Percentiles rank a stretch among this genome's conserved stretches.
phyloP scores from a whole-genome alignment of 92 coral and sea anemone species.

The Parazoanthus darwini region DNA sequence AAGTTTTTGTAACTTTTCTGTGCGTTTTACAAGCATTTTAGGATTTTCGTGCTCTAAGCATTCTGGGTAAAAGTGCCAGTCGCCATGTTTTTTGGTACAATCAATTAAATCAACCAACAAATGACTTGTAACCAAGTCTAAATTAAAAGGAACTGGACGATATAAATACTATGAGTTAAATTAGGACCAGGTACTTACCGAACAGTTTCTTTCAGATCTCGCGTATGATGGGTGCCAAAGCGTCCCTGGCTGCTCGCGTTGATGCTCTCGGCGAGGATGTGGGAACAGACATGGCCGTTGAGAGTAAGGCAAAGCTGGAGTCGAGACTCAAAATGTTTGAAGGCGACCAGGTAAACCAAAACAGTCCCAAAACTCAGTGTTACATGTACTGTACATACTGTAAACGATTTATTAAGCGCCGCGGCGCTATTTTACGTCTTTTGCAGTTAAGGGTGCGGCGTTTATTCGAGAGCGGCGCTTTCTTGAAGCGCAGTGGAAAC shows the following conservation, averaged over 20 bases:
- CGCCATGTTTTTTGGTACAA: too few species aligned
- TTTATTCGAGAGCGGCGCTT: too few species aligned
- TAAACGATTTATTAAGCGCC: constrained; percentile 16
- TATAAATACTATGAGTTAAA: neutral
- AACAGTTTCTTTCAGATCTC: constrained; percentile 64
- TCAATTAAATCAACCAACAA: neutral
- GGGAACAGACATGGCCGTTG: constrained; percentile 83
- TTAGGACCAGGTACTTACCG: neutral
- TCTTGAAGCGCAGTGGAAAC: too few species aligned
- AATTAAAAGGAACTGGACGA: too few species aligned
- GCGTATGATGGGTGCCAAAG: constrained; percentile 97
- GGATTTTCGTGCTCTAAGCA: too few species aligned
- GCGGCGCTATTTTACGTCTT: constrained; percentile 9
- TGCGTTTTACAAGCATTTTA: too few species aligned
- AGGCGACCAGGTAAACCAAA: constrained; percentile 77
- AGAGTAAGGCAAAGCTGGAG: constrained; percentile 85
- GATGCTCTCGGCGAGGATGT: constrained; percentile 98
- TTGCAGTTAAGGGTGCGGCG: too few species aligned
- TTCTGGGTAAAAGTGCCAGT: too few species aligned
- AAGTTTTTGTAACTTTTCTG: too few species aligned
- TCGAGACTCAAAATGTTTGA: constrained; percentile 87
- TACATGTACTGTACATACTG: neutral
- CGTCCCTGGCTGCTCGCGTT: constrained; percentile 92
- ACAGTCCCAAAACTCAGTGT: too few species aligned
- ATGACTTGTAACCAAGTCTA: too few species aligned